phyloP scores from a whole-genome alignment of 2,888 invertebrate genomes.

The Zygothrica quintamaculata region DNA sequence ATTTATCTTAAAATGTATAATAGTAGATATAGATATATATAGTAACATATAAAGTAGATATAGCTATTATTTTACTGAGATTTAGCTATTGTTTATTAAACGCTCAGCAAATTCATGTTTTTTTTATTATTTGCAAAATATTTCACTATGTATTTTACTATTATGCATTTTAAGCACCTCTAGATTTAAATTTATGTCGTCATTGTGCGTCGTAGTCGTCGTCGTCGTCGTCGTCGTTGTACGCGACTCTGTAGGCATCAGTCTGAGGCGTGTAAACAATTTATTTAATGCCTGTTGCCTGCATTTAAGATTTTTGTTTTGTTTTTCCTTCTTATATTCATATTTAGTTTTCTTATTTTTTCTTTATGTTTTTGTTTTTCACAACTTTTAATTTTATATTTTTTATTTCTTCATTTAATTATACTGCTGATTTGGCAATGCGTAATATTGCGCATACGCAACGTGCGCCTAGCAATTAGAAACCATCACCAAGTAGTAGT shows the following conservation, averaged over 20 bases:
- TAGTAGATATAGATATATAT: no score
- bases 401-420: slow-evolving; percentile 28
- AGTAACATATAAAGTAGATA: no score
- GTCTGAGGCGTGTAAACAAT: slow-evolving; percentile 32
- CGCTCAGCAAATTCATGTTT: slow-evolving; percentile 47
- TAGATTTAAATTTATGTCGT: slow-evolving; percentile 70
- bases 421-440: slow-evolving; percentile 39
- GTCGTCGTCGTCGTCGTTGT: slow-evolving; percentile 22
- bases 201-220: slow-evolving; percentile 53
- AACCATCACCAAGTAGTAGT: slow-evolving; percentile 42
- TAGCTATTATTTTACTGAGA: no score
- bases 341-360: slow-evolving; percentile 4
- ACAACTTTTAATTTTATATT: slow-evolving; percentile 1
- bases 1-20: no score
- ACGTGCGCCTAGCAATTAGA: slow-evolving; percentile 52
- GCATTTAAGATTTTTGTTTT: slow-evolving; percentile 20
- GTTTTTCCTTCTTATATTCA: slow-evolving; percentile 3
- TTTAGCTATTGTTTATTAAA: no score
- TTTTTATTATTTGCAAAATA: slow-evolving; percentile 53
- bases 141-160: slow-evolving; percentile 1
- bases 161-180: slow-evolving; percentile 9
- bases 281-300: slow-evolving; percentile 41
- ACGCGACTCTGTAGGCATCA: slow-evolving; percentile 11
- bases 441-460: slow-evolving; percentile 67
- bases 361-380: neutral